Evolutionary conservation across 1,140 invertebrate genomes (phyloP).

Genomic region (Sycophaga agraensis): DNA sequence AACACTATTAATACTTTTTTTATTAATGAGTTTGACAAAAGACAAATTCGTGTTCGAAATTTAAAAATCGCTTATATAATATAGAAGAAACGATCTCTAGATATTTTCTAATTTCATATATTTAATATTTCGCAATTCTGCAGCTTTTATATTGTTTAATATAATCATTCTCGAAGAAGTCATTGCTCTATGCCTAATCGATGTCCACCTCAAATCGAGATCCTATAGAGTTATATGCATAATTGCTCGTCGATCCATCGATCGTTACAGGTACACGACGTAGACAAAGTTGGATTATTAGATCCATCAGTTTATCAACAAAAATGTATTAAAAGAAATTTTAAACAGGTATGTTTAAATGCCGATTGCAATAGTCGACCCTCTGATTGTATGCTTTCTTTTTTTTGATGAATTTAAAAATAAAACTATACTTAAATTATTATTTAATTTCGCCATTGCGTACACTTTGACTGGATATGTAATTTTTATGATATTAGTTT

Average conservation of each 20-base stretch:
- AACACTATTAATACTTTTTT: background rate
- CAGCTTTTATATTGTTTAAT: background rate
- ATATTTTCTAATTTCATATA: conserved; percentile 18
- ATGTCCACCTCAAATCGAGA: conserved; percentile 9
- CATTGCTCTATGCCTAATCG: conserved; percentile 23
- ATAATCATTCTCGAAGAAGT: conserved; percentile 17
- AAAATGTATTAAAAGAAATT: background rate
- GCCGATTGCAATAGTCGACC: background rate
- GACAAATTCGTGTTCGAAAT: conserved; percentile 28
- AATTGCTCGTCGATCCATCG: conserved; percentile 29
- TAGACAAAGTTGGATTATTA: conserved; percentile 18
- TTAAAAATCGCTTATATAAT: background rate
- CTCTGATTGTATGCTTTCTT: background rate
- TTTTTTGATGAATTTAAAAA: conserved; percentile 11
- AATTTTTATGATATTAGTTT: conserved; percentile 4
- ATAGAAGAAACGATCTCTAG: conserved; percentile 19
- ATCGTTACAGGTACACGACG: conserved; percentile 26
- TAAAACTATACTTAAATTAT: background rate
- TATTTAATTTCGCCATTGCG: background rate
- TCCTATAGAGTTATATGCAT: conserved; percentile 10
- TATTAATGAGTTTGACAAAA: conserved; percentile 17
- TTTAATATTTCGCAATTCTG: conserved; percentile 13
- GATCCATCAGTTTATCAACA: background rate
- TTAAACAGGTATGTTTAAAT: background rate
- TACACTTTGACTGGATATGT: conserved; percentile 5